phyloP scores from a whole-genome alignment of 1,140 invertebrate species.

The Lepeophtheirus salmonis region DNA sequence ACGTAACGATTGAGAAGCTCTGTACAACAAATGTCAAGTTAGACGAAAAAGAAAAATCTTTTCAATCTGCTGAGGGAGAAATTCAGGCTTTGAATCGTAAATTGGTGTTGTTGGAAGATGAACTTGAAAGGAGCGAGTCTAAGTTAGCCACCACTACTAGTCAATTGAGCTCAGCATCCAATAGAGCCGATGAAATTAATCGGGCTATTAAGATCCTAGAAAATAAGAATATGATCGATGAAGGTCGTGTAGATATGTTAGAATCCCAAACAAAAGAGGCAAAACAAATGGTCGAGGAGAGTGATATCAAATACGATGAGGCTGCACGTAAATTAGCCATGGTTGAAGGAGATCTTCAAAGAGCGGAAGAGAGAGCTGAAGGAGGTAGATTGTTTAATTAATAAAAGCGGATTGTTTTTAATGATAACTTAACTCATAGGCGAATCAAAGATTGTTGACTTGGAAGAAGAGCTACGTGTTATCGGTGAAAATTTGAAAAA shows the following conservation, averaged over 20 bases:
- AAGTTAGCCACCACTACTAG: conserved; percentile 10
- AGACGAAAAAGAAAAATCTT: conserved; percentile 25
- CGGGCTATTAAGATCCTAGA: conserved; percentile 15
- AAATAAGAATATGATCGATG: conserved; percentile 19
- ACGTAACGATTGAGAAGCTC: conserved; percentile 24
- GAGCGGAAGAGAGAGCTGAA: conserved; percentile 17
- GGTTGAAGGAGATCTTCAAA: conserved; percentile 17
- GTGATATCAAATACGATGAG: conserved; percentile 18
- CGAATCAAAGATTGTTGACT: conserved; percentile 16
- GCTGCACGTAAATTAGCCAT: conserved; percentile 17
- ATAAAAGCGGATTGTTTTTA: neutral
- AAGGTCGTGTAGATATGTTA: conserved; percentile 13
- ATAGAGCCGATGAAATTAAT: conserved; percentile 8
- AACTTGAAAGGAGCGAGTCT: conserved; percentile 6
- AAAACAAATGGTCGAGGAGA: conserved; percentile 19
- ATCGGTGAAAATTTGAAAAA: conserved; percentile 18
- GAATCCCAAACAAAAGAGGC: conserved; percentile 17
- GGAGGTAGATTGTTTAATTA: neutral
- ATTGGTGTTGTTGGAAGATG: conserved; percentile 13
- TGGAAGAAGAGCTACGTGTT: conserved; percentile 17
- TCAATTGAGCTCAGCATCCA: conserved; percentile 8
- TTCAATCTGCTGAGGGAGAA: conserved; percentile 20
- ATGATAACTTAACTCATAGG: neutral
- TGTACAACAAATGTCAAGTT: conserved; percentile 22
- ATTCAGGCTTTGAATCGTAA: conserved; percentile 18